A percentile compares a stretch with the other conserved stretches of the same genome.
Conservation (phyloP, 1,140 invertebrate genomes). For the Anastrepha ludens region DNA sequence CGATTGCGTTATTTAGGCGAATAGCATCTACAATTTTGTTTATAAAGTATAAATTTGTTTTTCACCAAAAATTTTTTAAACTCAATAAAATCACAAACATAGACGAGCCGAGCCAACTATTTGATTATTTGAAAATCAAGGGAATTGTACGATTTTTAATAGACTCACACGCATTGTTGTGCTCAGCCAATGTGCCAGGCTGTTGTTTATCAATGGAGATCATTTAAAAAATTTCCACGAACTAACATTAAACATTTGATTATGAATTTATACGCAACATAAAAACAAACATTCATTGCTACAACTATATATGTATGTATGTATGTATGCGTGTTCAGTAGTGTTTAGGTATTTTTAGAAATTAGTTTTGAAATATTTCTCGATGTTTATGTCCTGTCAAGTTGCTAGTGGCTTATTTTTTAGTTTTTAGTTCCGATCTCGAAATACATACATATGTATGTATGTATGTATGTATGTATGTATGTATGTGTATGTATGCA, state of each 20-base stretch:
- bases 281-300: background rate
- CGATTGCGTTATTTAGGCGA: background rate
- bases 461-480: no score
- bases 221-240: background rate
- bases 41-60: background rate
- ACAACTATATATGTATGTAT: background rate
- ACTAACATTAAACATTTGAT: background rate
- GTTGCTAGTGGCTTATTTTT: no score
- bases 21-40: background rate
- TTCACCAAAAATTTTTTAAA: background rate
- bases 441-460: no score
- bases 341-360: background rate
- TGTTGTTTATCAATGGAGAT: slow-evolving; percentile 36
- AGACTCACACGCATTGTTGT: slow-evolving; percentile 11
- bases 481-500: no score
- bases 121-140: slow-evolving; percentile 1
- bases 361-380: background rate
- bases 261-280: background rate
- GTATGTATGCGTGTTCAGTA: background rate
- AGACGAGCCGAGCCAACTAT: background rate
- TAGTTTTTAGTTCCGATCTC: no score
- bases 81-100: background rate
- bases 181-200: background rate
- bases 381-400: background rate
- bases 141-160: background rate